Evolutionary conservation across 2,888 invertebrate genomes (phyloP), one percentile per base, ranked within the genome.

Genomic region (Mythimna impura): DNA sequence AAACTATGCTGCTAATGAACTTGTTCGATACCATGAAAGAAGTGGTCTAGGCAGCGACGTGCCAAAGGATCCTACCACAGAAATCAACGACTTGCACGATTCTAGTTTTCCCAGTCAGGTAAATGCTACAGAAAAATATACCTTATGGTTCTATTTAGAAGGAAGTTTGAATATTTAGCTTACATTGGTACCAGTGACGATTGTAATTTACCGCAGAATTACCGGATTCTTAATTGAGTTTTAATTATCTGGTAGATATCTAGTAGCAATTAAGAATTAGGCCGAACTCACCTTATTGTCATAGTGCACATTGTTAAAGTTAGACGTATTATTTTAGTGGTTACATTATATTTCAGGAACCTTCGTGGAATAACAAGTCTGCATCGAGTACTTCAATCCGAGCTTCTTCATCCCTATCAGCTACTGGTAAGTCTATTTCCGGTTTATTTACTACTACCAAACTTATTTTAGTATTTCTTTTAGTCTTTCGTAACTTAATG

Each of bases 191-290:
- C 74, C 63, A 79, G 72, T 88, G 77, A 84, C 77, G 76, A 76
- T 81, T 78, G 82, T 91, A 88, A 92, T 91, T 93, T 90, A 94
- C 94, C 94, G 87, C 94, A 94, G 86, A 88, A 88, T 81, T 94
- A 96, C 95, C 93, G 92, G 96, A 93, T 93, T 86, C 85, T 62
- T 96, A 96, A 96, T 91, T 93, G 91, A 90, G 91, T 91, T 93
- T 94, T 94, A 95, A 95, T 95, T 89, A 90, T 86, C 86, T 91
- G 84, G 85, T 91, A 89, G 87, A 89, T 91, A n/a, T n/a, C n/a
- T n/a, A 89, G 88, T 86, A 86, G 86, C 87, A 89, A 94, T 94
- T 94, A 93, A 90, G 89, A 93, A 92, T 88, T 90, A 90, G 91
- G 88, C 88, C 89, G 84, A 85, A 86, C 78, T 84, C 78, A 89